Evolutionary conservation across 2,797 vertebrate species (phyloP).

Genomic region (Rhodeus uyekii): DNA sequence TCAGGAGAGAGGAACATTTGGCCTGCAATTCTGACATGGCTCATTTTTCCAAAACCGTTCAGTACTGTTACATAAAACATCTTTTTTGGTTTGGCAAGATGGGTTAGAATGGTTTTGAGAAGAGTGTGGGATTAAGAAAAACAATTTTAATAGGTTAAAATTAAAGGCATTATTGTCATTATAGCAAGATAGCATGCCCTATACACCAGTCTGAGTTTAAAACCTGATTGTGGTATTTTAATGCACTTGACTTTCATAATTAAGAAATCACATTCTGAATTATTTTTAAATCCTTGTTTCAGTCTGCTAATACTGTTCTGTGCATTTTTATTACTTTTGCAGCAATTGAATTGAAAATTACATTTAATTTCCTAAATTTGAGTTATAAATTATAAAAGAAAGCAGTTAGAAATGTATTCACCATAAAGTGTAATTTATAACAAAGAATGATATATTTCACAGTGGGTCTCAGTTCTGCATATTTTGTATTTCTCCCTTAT

Average conservation of each 20-base stretch:
- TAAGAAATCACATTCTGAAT: not conserved
- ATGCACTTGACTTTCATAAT: not conserved
- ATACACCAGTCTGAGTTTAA: not conserved
- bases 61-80: slow-evolving; percentile 2
- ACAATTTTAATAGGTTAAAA: not conserved
- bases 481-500: too few relatives aligned
- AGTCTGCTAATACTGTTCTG: not conserved
- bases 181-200: not conserved
- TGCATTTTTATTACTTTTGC: not conserved
- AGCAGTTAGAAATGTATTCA: not conserved
- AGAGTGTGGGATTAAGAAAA: slow-evolving; percentile 1
- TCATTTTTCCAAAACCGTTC: slow-evolving; percentile 13
- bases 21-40: slow-evolving; percentile 16
- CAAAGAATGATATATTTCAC: not conserved
- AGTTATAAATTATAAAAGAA: not conserved
- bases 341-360: not conserved
- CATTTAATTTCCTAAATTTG: not conserved
- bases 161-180: not conserved
- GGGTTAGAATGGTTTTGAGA: slow-evolving; percentile 2
- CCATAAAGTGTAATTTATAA: not conserved
- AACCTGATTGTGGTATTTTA: not conserved
- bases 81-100: not conserved
- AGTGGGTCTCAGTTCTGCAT: too few relatives aligned
- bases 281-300: not conserved
- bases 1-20: slow-evolving; percentile 24